Evolutionary conservation across 2,888 invertebrate genomes (phyloP), one percentile per base, ranked within the genome.

Genomic region (Hemaris fuciformis): DNA sequence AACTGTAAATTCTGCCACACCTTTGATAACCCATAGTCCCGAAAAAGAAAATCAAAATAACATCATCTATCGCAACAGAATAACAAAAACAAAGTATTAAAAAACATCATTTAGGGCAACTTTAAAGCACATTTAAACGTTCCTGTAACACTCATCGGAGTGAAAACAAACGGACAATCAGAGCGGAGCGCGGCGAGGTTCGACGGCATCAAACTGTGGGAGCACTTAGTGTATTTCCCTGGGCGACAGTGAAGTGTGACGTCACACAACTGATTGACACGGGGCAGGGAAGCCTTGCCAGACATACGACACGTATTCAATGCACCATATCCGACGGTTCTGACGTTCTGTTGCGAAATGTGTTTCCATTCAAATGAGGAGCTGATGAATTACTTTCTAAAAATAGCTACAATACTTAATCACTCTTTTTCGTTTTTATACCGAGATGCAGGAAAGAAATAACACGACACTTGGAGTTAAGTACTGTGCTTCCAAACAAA

Each of bases 161-260:
- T 38, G 38, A 38, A 38, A 38, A 18, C 18, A 53, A 53, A 18
- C 53, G 53, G 18, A 31, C 27, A 53, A 53, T 53, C 43, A 59
- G 43, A n/a, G 42, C 20, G 18, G 25, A 45, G 41, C 53, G 48
- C 41, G 22, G 57, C 59, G 59, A 61, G 62, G 57, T 59, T 60
- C 60, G 66, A 13, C 45, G 63, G 63, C 66, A 66, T 63, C 67
- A 68, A 70, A 66, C 63, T 63, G 62, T 57, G 64, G 65, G 65
- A 68, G 69, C 74, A 75, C 76, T 76, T 71, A 72, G 61, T 46
- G 65, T 71, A 76, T 75, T 75, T 75, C 76, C 73, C 75, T 20
- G n/a, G 74, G 60, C 61, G 43, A 43, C 23, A 38, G 62, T 59
- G 62, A 59, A 46, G 62, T 57, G 58, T 61, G 67, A 62, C 63